Evolutionary conservation across 2,113 vertebrate genomes (phyloP), one percentile per base, ranked within the genome.

Genomic region (Cyrtonyx montezumae): DNA sequence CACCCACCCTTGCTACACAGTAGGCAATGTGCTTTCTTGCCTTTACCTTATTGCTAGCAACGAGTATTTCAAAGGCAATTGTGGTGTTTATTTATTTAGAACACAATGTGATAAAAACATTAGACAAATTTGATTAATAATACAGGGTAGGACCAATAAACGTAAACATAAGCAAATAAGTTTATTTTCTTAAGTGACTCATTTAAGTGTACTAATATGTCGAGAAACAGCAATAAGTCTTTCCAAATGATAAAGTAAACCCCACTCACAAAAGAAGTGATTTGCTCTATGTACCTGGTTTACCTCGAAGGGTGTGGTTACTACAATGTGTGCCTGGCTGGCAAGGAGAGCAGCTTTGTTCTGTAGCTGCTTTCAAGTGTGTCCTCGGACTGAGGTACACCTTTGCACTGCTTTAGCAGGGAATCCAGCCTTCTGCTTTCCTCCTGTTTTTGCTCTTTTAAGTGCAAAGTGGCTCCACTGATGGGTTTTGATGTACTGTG

Each of bases 261-360:
- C 62, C 67, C 49, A 56, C 74, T 87, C 74, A 95, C 73, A 91
- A 87, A 74, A 79, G 68, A 92, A 82, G 87, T 73, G 75, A 84
- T 94, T 97, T 84, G 61, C 42, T 95, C 75, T 70, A n/a, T 42
- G 81, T 46, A 63, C 55, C 17, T 48, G 74, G 36, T 82, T 82
- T 90, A 93, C 94, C 83, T 95, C 55, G 82, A 34, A 92, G 84
- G 93, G 75, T 90, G 94, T 95, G 89, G 58, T 91, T 92, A 89
- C 89, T 95, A 85, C 62, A 79, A 84, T 94, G 66, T 34, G 25
- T 79, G 51, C 71, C 79, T 0, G 56, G 75, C 86, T 94, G 93
- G 93, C 96, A 94, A 87, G 92, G 87, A 90, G 62, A 49, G 82
- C 86, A 45, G 65, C 87, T 96, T 96, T 96, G 96, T 96, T 95